Conservation (phyloP, 2,888 invertebrate species). For the Mythimna lalbum region DNA sequence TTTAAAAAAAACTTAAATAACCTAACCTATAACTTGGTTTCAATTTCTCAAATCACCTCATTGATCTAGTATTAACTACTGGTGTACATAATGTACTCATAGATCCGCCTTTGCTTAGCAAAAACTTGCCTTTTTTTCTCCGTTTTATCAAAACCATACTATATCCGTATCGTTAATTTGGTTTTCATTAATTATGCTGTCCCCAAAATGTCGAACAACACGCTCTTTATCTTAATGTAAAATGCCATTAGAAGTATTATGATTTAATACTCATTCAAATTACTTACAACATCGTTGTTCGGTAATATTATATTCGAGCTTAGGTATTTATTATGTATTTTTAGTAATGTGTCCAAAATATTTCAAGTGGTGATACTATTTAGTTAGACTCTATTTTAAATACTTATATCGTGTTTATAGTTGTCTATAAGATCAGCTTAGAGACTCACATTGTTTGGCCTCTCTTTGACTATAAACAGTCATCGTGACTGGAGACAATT, state of each 20-base stretch:
- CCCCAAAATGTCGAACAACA: neutral
- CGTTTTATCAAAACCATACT: neutral
- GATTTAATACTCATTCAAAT: neutral
- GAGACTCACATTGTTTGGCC: neutral
- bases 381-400: neutral
- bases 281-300: neutral
- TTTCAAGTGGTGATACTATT: neutral
- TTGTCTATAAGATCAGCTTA: neutral
- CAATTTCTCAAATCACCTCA: too few relatives aligned
- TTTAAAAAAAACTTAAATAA: too few relatives aligned
- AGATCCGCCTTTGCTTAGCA: too few relatives aligned
- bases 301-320: neutral
- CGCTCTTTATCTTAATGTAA: slow-evolving; percentile 14
- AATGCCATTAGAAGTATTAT: slow-evolving; percentile 15
- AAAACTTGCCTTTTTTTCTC: neutral
- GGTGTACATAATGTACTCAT: too few relatives aligned
- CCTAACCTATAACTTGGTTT: too few relatives aligned
- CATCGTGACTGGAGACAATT: neutral
- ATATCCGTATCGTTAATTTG: slow-evolving; percentile 1
- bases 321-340: neutral
- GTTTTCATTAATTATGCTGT: neutral
- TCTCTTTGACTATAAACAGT: neutral
- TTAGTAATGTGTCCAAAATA: neutral
- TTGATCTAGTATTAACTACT: too few relatives aligned
- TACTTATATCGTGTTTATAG: neutral